These are phyloP conservation scores for Dermochelys coriacea DNA, from an alignment of 2,797 vertebrate genomes.

Conservation along the genomic window DNA sequence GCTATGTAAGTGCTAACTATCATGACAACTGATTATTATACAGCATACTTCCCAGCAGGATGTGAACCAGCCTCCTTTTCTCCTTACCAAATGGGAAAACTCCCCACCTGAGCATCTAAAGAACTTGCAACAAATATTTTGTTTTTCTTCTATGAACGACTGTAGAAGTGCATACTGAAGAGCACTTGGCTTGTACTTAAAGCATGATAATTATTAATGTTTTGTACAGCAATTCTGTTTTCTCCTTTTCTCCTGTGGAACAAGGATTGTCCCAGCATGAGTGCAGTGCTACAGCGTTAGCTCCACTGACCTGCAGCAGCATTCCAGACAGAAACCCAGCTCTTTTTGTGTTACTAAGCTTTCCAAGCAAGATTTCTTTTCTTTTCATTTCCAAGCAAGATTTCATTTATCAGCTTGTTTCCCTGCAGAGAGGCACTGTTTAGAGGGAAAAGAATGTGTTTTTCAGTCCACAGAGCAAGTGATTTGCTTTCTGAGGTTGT, in stretches of 20 bases:
- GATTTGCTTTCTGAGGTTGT: constrained; percentile 45
- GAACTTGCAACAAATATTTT: fast-evolving
- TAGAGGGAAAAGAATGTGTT: constrained; percentile 46
- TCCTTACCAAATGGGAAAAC: neutral
- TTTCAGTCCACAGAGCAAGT: constrained; percentile 51
- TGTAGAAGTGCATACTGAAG: neutral
- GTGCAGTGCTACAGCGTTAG: neutral
- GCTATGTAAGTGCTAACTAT: neutral
- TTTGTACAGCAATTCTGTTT: neutral
- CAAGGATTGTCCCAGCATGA: neutral
- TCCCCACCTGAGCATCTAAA: neutral
- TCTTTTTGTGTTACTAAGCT: constrained; percentile 6
- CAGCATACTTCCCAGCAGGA: neutral
- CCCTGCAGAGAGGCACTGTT: constrained; percentile 27
- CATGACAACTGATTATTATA: neutral
- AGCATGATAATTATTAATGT: neutral
- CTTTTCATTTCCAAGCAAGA: constrained; percentile 10
- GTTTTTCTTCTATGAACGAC: neutral
- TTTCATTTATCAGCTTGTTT: constrained; percentile 23
- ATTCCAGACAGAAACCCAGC: fast-evolving
- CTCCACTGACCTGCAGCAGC: neutral
- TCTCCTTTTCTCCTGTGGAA: neutral
- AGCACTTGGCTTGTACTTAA: neutral
- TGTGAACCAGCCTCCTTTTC: neutral
- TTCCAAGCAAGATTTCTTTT: neutral